Conservation (phyloP, 2,888 invertebrate genomes). For the Fabriciana adippe region DNA sequence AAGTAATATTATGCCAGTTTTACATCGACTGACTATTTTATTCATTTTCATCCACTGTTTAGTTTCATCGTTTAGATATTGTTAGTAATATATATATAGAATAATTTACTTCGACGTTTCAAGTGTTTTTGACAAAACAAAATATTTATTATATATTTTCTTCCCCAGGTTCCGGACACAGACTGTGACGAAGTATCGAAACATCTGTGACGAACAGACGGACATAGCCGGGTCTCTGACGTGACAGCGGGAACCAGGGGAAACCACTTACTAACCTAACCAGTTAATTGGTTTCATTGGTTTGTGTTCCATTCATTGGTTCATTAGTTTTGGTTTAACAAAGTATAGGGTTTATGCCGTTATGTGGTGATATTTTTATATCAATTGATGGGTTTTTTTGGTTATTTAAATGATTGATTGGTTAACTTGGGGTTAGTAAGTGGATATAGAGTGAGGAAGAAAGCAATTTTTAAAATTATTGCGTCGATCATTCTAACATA, state of each 20-base stretch:
- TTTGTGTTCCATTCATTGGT: slow-evolving; percentile 17
- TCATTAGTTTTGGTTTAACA: neutral
- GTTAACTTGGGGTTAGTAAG: neutral
- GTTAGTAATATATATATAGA: too few relatives aligned
- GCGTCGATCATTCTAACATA: slow-evolving; percentile 9
- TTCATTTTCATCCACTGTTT: too few relatives aligned
- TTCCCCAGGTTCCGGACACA: slow-evolving; percentile 27
- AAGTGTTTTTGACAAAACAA: too few relatives aligned
- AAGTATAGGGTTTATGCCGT: neutral
- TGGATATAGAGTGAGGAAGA: neutral
- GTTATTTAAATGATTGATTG: neutral
- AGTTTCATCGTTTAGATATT: too few relatives aligned
- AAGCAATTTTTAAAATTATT: slow-evolving; percentile 1
- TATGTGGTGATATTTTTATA: neutral
- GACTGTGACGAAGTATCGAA: slow-evolving; percentile 30
- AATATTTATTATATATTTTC: neutral
- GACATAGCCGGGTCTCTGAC: slow-evolving; percentile 13
- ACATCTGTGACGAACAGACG: slow-evolving; percentile 16
- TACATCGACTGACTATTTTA: too few relatives aligned
- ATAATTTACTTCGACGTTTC: too few relatives aligned
- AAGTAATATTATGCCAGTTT: too few relatives aligned
- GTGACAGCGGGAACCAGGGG: neutral
- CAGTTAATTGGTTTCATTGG: slow-evolving; percentile 2
- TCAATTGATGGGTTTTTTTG: neutral
- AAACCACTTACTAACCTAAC: slow-evolving; percentile 3